Percentiles rank a stretch among this genome's conserved stretches.
Evolutionary conservation across 1,140 invertebrate genomes (phyloP).

Genomic region (Drosophila miranda): DNA sequence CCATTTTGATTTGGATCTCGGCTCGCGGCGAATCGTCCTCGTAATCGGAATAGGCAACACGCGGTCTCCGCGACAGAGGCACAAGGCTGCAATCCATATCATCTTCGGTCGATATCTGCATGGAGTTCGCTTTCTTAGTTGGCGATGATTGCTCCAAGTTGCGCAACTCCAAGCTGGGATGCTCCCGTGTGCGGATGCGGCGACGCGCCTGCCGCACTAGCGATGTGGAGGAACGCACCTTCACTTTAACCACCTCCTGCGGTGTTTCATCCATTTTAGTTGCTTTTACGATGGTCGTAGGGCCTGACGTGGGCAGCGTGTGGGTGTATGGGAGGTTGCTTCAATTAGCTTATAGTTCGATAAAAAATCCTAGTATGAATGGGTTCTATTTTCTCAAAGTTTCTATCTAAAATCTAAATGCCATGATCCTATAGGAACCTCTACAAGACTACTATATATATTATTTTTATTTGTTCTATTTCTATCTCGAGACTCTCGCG

Average conservation of each 20-base stretch:
- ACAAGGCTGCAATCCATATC: constrained; percentile 8
- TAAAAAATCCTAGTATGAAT: background rate
- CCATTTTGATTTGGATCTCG: constrained; percentile 57
- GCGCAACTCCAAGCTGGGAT: constrained; percentile 33
- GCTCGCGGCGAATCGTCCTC: constrained; percentile 37
- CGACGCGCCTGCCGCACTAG: constrained; percentile 55
- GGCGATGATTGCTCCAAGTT: background rate
- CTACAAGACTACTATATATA: background rate
- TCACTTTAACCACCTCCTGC: constrained; percentile 20
- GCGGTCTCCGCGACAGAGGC: constrained; percentile 2
- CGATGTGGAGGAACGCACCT: constrained; percentile 40
- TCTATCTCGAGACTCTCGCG: background rate
- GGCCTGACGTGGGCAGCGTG: constrained; percentile 35
- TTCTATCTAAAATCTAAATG: background rate
- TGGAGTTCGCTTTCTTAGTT: background rate
- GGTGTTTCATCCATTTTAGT: constrained; percentile 31
- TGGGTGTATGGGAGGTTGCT: constrained; percentile 4
- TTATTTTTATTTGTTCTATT: no score
- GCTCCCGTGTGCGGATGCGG: constrained; percentile 44
- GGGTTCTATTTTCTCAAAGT: background rate
- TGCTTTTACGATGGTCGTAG: constrained; percentile 26
- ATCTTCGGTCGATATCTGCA: constrained; percentile 15
- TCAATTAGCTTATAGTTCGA: constrained; percentile 10
- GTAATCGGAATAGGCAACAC: constrained; percentile 13
- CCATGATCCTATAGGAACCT: background rate